phyloP scores from a whole-genome alignment of 2,113 vertebrate species.

The Chauna torquata region DNA sequence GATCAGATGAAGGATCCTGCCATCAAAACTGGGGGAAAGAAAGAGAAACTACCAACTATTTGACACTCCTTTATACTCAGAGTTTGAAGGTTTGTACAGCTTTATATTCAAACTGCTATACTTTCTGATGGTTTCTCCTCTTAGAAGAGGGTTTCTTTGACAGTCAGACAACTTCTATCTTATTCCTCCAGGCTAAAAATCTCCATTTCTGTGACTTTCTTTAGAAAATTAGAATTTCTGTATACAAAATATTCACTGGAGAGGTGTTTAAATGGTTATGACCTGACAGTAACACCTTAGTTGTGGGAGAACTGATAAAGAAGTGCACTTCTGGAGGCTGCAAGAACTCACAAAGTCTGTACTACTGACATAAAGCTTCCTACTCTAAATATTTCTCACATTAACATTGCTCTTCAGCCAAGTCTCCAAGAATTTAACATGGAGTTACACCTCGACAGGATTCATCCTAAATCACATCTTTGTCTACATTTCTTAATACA shows the following conservation, averaged over 20 bases:
- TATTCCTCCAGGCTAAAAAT: constrained; percentile 64
- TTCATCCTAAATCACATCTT: constrained; percentile 71
- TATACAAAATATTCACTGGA: constrained; percentile 58
- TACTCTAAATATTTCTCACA: constrained; percentile 60
- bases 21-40: neutral
- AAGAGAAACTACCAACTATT: constrained; percentile 31
- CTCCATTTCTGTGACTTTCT: constrained; percentile 62
- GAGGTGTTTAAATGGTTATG: constrained; percentile 56
- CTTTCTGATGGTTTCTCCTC: constrained; percentile 57
- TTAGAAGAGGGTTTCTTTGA: constrained; percentile 66
- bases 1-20: constrained; percentile 65
- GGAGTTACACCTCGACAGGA: constrained; percentile 63
- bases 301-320: constrained; percentile 50
- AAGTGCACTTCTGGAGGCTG: constrained; percentile 16
- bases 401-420: constrained; percentile 47
- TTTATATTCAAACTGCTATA: constrained; percentile 59
- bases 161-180: constrained; percentile 54
- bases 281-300: constrained; percentile 59
- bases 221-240: constrained; percentile 71
- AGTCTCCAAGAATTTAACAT: constrained; percentile 42
- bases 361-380: constrained; percentile 44
- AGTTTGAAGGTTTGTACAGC: constrained; percentile 66
- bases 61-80: constrained; percentile 58
- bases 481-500: constrained; percentile 66
- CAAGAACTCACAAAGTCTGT: neutral